Percentiles rank a stretch among this genome's conserved stretches.
These are phyloP conservation scores for Mellivora capensis DNA, from an alignment of 2,113 vertebrate species.

Conservation along the genomic window DNA sequence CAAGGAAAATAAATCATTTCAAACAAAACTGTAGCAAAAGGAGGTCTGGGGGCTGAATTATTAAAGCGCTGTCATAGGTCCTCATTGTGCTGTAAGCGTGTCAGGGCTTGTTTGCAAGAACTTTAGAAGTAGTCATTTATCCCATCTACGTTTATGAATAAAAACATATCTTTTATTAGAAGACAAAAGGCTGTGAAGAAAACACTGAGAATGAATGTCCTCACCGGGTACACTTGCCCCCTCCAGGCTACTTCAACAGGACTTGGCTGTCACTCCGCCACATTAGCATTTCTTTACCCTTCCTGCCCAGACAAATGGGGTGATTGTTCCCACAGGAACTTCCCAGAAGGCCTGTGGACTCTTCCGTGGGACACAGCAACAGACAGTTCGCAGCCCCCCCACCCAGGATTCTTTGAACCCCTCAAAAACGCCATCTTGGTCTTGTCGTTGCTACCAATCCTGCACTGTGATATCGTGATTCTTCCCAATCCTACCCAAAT, in stretches of 20 bases:
- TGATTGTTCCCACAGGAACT: background rate
- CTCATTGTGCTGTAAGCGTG: background rate
- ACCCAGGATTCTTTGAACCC: background rate
- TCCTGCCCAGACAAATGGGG: background rate
- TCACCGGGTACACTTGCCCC: background rate
- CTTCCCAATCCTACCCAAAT: background rate
- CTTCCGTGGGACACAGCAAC: background rate
- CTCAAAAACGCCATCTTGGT: background rate
- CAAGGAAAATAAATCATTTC: background rate
- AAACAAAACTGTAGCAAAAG: background rate
- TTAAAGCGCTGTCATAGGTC: background rate
- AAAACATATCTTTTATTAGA: background rate
- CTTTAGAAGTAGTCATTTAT: background rate
- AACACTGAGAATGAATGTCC: background rate
- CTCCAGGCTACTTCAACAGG: background rate
- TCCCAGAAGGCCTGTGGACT: background rate
- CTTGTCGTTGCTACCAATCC: background rate
- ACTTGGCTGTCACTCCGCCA: background rate
- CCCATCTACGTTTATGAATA: background rate
- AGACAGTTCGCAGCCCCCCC: background rate
- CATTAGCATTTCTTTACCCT: conserved; percentile 5
- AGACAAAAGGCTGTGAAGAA: background rate
- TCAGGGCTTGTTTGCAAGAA: background rate
- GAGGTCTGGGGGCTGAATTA: background rate
- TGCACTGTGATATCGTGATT: fast-evolving